Evolutionary conservation across 2,888 invertebrate genomes (phyloP).

Genomic region (Trissolcus brochymenae): DNA sequence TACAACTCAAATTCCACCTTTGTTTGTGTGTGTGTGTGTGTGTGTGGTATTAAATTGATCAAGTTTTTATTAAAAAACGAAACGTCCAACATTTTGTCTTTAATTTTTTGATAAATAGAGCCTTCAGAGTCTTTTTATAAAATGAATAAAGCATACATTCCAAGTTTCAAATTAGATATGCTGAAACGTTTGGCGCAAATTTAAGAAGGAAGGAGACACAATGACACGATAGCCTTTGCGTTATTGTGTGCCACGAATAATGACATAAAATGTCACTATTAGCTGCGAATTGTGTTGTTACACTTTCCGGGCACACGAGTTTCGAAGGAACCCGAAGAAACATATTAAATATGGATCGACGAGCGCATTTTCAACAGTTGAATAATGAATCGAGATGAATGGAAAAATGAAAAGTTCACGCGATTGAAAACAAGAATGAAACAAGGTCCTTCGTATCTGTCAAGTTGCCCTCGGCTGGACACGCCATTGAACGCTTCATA

Average conservation of each 20-base stretch:
- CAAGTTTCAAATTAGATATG: constrained; percentile 35
- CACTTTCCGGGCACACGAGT: constrained; percentile 12
- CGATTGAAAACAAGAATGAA: constrained; percentile 31
- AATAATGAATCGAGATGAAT: constrained; percentile 54
- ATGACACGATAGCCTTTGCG: constrained; percentile 9
- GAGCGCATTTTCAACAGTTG: constrained; percentile 36
- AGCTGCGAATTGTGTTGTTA: constrained; percentile 33
- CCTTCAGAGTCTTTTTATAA: constrained; percentile 13
- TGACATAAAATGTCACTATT: constrained; percentile 40
- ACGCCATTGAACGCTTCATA: constrained; percentile 56
- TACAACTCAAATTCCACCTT: background rate
- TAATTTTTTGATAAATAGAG: constrained; percentile 39
- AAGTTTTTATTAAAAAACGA: background rate
- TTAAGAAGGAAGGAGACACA: constrained; percentile 26
- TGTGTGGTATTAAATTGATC: background rate
- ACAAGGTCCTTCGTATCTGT: constrained; percentile 40
- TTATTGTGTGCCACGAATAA: constrained; percentile 15
- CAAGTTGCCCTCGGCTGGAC: constrained; percentile 49
- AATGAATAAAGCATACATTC: constrained; percentile 20
- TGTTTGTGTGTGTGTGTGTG: no score
- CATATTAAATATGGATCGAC: constrained; percentile 52
- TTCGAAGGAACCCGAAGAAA: constrained; percentile 15
- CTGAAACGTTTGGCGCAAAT: constrained; percentile 38
- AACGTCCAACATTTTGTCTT: background rate
- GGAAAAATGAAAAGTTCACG: constrained; percentile 54